Evolutionary conservation across 1,140 invertebrate species (phyloP).

Genomic region (Nephila pilipes): DNA sequence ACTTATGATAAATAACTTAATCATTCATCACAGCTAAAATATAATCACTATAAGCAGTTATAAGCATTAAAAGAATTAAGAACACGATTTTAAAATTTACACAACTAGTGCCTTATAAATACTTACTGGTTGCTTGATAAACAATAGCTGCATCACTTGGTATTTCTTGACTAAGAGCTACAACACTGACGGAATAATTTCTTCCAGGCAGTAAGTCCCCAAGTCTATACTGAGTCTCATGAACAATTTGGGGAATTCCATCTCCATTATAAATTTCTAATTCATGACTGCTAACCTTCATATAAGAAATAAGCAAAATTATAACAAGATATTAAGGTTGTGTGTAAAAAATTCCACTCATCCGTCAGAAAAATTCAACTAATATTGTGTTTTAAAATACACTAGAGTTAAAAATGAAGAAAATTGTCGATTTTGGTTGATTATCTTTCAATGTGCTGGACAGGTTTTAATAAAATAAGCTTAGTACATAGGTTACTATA

Average conservation of each 20-base stretch:
- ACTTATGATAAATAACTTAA: not conserved
- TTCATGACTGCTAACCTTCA: slow-evolving; percentile 85
- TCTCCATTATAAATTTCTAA: slow-evolving; percentile 90
- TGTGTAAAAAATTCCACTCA: no score
- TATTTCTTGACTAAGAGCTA: slow-evolving; percentile 91
- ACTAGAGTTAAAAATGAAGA: no score
- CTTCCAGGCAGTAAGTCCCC: slow-evolving; percentile 91
- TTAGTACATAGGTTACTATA: no score
- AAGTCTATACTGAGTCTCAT: slow-evolving; percentile 83
- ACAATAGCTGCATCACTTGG: slow-evolving; percentile 89
- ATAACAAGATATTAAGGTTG: no score
- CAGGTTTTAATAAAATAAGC: no score
- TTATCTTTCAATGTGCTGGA: no score
- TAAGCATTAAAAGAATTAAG: not conserved
- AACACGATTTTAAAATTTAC: not conserved
- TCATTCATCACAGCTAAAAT: not conserved
- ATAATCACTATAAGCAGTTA: not conserved
- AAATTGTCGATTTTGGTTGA: no score
- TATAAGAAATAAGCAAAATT: not conserved
- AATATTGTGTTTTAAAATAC: no score
- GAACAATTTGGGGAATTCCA: slow-evolving; percentile 84
- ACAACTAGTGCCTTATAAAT: not conserved
- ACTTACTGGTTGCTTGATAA: slow-evolving; percentile 87
- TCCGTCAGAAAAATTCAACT: no score
- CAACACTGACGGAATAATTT: slow-evolving; percentile 93